These are phyloP conservation scores for Fregata magnificens DNA, from an alignment of 2,113 vertebrate species.

Conservation along the genomic window DNA sequence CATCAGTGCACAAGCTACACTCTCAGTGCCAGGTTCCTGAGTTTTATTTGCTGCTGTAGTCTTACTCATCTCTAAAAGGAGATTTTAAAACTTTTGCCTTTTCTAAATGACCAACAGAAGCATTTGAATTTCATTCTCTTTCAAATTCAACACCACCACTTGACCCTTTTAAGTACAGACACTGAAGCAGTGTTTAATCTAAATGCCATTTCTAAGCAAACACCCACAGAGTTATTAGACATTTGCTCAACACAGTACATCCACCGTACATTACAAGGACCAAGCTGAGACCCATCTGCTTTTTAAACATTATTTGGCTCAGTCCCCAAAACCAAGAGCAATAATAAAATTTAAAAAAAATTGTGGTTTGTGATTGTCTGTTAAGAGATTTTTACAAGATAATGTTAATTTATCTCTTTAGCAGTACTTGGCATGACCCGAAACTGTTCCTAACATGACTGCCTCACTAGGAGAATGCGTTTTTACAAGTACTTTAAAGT, in stretches of 20 bases:
- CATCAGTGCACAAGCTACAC: too few species aligned
- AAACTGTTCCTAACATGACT: neutral
- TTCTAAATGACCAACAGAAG: neutral
- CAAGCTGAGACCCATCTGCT: slow-evolving; percentile 48
- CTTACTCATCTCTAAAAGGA: neutral
- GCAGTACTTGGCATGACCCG: neutral
- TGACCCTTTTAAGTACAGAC: slow-evolving; percentile 14
- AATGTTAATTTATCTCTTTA: neutral
- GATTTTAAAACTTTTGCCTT: neutral
- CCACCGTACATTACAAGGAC: slow-evolving; percentile 9
- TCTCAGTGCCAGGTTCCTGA: neutral
- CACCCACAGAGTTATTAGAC: slow-evolving; percentile 18
- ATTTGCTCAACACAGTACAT: slow-evolving; percentile 25
- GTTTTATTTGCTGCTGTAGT: neutral
- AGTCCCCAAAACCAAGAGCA: neutral
- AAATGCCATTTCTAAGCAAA: slow-evolving; percentile 31
- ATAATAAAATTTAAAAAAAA: neutral
- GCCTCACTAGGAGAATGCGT: neutral
- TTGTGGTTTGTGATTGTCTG: neutral
- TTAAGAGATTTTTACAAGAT: neutral
- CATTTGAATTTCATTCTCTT: neutral
- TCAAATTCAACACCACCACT: neutral
- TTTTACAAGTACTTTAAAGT: neutral
- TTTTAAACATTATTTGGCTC: slow-evolving; percentile 33
- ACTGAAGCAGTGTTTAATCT: neutral